Conservation (phyloP, 2,797 vertebrate genomes). For the Acipenser ruthenus region DNA sequence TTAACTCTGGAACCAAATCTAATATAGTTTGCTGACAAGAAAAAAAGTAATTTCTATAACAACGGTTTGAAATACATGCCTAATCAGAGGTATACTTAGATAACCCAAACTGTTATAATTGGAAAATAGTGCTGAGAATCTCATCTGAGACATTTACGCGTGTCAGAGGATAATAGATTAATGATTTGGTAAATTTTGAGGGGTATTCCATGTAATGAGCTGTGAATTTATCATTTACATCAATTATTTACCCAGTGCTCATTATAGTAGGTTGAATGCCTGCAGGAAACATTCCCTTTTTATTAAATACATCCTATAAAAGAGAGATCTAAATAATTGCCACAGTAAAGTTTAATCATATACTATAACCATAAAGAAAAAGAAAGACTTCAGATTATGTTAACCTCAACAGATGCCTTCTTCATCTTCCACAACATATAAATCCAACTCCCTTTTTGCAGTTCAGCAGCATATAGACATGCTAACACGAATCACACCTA, state of each 20-base stretch:
- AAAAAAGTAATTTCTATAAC: neutral
- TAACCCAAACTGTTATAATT: slow-evolving; percentile 60
- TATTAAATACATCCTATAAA: neutral
- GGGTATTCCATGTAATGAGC: slow-evolving; percentile 26
- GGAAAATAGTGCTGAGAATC: slow-evolving; percentile 44
- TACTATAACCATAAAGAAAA: no score
- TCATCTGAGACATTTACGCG: slow-evolving; percentile 56
- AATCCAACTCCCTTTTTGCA: no score
- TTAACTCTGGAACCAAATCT: neutral
- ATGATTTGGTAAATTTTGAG: slow-evolving; percentile 28
- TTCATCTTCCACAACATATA: no score
- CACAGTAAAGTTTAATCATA: no score
- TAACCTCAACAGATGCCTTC: no score
- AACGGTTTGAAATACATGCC: slow-evolving; percentile 48
- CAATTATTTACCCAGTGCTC: slow-evolving; percentile 27
- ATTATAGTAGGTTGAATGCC: neutral
- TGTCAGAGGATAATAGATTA: slow-evolving; percentile 40
- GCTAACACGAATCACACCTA: no score
- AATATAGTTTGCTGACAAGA: neutral
- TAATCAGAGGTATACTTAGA: slow-evolving; percentile 45
- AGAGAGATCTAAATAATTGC: no score
- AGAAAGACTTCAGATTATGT: no score
- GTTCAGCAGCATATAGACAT: no score
- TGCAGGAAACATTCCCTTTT: neutral
- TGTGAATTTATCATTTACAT: slow-evolving; percentile 29